phyloP scores from a whole-genome alignment of 2,797 vertebrate species.

The Enteromius anoplus region DNA sequence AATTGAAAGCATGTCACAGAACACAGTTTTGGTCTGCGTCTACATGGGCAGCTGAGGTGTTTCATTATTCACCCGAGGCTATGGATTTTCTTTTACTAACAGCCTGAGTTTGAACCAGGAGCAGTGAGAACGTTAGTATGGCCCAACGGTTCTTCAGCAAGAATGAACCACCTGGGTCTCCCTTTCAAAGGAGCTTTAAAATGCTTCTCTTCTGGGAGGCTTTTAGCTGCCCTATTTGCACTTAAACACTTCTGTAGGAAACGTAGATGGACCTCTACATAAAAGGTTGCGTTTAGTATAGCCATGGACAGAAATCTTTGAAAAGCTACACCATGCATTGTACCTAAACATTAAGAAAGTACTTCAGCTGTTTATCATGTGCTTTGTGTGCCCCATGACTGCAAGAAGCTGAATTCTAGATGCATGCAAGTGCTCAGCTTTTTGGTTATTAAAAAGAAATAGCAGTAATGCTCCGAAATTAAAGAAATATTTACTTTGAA shows the following conservation, averaged over 20 bases:
- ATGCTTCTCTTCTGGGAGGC: slow-evolving; percentile 26
- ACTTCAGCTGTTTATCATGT: not conserved
- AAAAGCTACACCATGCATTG: slow-evolving; percentile 13
- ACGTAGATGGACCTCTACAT: slow-evolving; percentile 48
- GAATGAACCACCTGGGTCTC: slow-evolving; percentile 78
- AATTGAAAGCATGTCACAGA: slow-evolving; percentile 42
- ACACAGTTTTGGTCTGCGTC: slow-evolving; percentile 10
- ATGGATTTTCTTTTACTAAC: slow-evolving; percentile 41
- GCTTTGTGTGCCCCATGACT: not conserved
- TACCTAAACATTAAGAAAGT: not conserved
- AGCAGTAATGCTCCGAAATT: not conserved
- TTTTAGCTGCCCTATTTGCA: slow-evolving; percentile 32
- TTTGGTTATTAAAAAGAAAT: not conserved
- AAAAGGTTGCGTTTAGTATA: not conserved
- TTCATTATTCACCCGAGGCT: slow-evolving; percentile 43
- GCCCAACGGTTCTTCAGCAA: slow-evolving; percentile 70
- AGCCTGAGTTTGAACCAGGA: slow-evolving; percentile 36
- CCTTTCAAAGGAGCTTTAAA: slow-evolving; percentile 59
- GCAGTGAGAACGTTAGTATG: slow-evolving; percentile 51
- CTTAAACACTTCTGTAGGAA: slow-evolving; percentile 65
- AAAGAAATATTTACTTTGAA: not conserved
- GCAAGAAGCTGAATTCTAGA: not conserved
- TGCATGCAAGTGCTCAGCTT: not conserved
- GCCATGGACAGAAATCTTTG: not conserved
- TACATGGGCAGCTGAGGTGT: slow-evolving; percentile 42